Evolutionary conservation across 2,113 vertebrate genomes (phyloP), one percentile per base, ranked within the genome.

Genomic region (Phaethornis superciliosus): DNA sequence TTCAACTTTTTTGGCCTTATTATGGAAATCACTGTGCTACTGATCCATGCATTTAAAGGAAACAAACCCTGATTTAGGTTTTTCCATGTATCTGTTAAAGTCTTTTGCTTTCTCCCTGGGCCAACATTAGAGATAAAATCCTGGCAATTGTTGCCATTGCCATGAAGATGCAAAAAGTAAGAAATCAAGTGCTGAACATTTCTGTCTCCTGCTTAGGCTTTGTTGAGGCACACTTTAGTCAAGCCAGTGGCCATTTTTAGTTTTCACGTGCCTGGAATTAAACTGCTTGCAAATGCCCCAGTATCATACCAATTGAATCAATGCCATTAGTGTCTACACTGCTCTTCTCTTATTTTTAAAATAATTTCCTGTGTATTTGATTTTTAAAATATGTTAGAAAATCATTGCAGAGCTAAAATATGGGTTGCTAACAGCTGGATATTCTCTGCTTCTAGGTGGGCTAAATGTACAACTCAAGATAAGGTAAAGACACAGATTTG

Each of bases 121-220:
- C 13, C 68, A 56, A 69, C 3, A 14, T 4, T 21, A 22, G 42
- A 40, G 9, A 47, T 33, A 19, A 86, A 81, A 42, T 37, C 32
- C n/a, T 64, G 55, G 10, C 14, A 63, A 33, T 3, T 33, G 23
- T 20, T 1, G 0, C 7, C 15, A 40, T 27, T 28, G 26, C 7
- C 62, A 21, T 22, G n/a, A 54, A 52, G 44, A 30, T 35, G 9
- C 13, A 37, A 63, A 51, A 10, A 75, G 14, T 14, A 32, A 70
- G 62, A 75, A 63, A 9, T 46, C 24, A 16, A 7, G 11, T 33
- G 32, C 44, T 60, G 52, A 68, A 30, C 70, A 67, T 42, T n/a
- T 64, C 0, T 10, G 4, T 20, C 30, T 44, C 60, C 74, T 54
- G 20, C 12, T 28, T 14, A 0, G 21, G 18, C 63, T 55, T 74